Evolutionary conservation across 2,888 invertebrate species (phyloP).

Genomic region (Leptinotarsa peninsularis): DNA sequence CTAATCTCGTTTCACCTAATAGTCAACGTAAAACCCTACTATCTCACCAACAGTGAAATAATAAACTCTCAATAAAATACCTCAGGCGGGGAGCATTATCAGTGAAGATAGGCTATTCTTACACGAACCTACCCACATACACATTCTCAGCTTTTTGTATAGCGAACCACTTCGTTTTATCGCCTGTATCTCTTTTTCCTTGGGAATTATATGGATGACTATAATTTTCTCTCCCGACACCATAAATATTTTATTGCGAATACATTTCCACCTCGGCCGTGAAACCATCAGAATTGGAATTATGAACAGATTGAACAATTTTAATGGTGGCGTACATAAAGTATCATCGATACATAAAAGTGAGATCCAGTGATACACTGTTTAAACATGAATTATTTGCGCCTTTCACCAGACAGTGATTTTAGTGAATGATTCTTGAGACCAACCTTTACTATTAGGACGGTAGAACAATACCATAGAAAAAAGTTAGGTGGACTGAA

Average conservation of each 20-base stretch:
- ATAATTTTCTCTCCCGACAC: slow-evolving; percentile 21
- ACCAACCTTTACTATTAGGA: too few species aligned
- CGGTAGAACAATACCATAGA: too few species aligned
- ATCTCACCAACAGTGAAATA: slow-evolving; percentile 13
- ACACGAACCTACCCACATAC: slow-evolving; percentile 27
- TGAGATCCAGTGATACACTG: too few species aligned
- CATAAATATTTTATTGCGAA: slow-evolving; percentile 21
- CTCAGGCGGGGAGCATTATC: slow-evolving; percentile 6
- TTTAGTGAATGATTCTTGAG: too few species aligned
- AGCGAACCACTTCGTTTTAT: slow-evolving; percentile 26
- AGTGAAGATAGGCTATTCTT: slow-evolving; percentile 11
- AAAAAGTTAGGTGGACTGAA: too few species aligned
- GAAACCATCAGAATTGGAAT: slow-evolving; percentile 11
- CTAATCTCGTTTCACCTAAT: not conserved
- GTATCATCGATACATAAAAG: not conserved
- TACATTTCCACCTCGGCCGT: not conserved
- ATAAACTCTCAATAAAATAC: slow-evolving; percentile 10
- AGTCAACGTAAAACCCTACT: not conserved
- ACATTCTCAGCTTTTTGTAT: slow-evolving; percentile 19
- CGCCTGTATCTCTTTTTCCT: slow-evolving; percentile 20
- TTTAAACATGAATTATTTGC: too few species aligned
- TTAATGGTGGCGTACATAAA: slow-evolving; percentile 1
- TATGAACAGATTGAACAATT: slow-evolving; percentile 15
- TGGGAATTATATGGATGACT: slow-evolving; percentile 12
- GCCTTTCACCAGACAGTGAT: too few species aligned